phyloP scores from a whole-genome alignment of 2,888 invertebrate species.

The Chesias legatella region DNA sequence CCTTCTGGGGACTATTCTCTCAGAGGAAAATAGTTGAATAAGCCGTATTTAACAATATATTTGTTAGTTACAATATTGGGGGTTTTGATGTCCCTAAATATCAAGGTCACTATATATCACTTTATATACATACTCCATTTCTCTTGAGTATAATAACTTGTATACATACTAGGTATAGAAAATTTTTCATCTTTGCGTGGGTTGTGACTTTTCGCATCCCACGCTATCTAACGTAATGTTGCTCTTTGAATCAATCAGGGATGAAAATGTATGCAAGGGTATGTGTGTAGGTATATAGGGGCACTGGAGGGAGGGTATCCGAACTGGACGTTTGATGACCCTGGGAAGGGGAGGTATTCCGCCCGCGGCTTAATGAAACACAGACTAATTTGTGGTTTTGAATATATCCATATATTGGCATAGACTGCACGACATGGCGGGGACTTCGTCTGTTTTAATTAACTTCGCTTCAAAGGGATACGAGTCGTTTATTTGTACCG shows the following conservation, averaged over 20 bases:
- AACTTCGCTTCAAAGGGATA: slow-evolving; percentile 4
- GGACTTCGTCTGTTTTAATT: slow-evolving; percentile 8
- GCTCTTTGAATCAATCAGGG: slow-evolving; percentile 10
- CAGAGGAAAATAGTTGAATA: too few species aligned
- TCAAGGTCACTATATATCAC: too few species aligned
- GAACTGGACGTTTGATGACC: slow-evolving; percentile 12
- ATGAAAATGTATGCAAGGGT: not conserved
- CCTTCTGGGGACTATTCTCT: too few species aligned
- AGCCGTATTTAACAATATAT: too few species aligned
- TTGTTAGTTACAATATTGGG: too few species aligned
- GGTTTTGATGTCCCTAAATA: too few species aligned
- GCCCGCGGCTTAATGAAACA: slow-evolving; percentile 13
- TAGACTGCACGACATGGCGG: slow-evolving; percentile 1
- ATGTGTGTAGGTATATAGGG: not conserved
- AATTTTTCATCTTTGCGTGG: too few species aligned
- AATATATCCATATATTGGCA: not conserved
- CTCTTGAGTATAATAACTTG: too few species aligned
- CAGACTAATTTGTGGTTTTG: slow-evolving; percentile 14
- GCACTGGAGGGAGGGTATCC: not conserved
- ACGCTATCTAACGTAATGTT: not conserved
- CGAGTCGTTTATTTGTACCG: not conserved
- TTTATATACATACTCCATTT: too few species aligned
- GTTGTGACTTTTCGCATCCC: too few species aligned
- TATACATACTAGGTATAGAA: too few species aligned
- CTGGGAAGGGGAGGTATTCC: slow-evolving; percentile 7